These are phyloP conservation scores for Tragelaphus scriptus DNA, from an alignment of 2,113 vertebrate species.

Conservation along the genomic window DNA sequence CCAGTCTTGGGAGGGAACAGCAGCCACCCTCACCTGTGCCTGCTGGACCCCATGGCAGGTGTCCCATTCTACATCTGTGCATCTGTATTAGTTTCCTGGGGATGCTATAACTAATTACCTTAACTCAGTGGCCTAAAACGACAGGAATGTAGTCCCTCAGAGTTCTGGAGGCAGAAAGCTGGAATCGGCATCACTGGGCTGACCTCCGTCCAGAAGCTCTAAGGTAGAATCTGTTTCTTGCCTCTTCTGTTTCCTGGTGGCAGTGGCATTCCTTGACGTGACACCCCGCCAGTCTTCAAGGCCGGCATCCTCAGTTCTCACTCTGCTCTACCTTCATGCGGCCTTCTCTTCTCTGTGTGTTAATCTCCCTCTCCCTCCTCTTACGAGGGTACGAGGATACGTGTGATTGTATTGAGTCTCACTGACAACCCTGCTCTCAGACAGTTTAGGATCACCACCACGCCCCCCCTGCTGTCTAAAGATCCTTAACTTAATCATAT, in stretches of 20 bases:
- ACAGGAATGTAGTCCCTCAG: background rate
- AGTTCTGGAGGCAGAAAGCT: background rate
- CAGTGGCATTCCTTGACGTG: background rate
- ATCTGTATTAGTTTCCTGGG: background rate
- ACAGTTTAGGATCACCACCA: background rate
- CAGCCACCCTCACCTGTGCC: rapidly evolving
- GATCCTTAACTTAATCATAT: background rate
- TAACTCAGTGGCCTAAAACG: background rate
- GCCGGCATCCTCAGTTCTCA: background rate
- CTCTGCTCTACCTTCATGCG: background rate
- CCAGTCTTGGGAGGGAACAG: background rate
- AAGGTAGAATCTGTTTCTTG: background rate
- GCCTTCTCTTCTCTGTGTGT: background rate
- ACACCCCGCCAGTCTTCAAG: background rate
- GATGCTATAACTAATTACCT: background rate
- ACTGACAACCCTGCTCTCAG: background rate
- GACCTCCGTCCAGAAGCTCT: background rate
- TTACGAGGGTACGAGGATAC: background rate
- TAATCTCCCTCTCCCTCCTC: background rate
- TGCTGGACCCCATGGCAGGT: rapidly evolving
- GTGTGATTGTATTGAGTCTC: background rate
- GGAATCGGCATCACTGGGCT: background rate
- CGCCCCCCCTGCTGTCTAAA: background rate
- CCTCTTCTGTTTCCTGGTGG: background rate
- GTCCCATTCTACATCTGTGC: background rate